Percentiles rank a stretch among this genome's conserved stretches.
Evolutionary conservation across 2,888 invertebrate genomes (phyloP).

Genomic region (Sesia apiformis): DNA sequence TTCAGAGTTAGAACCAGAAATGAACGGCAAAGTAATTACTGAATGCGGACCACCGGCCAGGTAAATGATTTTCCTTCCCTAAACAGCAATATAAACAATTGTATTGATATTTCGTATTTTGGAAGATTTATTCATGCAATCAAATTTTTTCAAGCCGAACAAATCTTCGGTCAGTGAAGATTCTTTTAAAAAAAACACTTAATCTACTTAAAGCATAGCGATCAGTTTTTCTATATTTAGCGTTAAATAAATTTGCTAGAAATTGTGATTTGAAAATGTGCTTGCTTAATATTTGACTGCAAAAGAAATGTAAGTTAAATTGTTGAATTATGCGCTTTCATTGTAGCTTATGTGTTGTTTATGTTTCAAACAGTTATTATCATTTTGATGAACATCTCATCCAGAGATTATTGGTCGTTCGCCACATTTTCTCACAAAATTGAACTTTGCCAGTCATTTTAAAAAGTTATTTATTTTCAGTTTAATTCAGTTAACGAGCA

Average conservation of each 20-base stretch:
- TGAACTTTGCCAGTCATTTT: conserved; percentile 16
- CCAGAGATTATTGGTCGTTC: conserved; percentile 4
- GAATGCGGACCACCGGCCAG: conserved; percentile 81
- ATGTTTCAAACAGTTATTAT: conserved; percentile 13
- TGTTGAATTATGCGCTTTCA: conserved; percentile 46
- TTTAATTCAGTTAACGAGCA: conserved; percentile 7
- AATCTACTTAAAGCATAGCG: too few species aligned
- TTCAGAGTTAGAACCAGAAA: conserved; percentile 71
- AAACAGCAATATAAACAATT: background rate
- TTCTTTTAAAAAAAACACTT: too few species aligned
- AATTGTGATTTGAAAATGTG: background rate
- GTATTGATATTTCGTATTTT: background rate
- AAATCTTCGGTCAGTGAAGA: too few species aligned
- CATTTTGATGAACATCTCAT: conserved; percentile 14
- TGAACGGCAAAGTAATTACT: conserved; percentile 47
- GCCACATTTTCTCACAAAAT: conserved; percentile 8
- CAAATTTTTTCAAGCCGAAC: too few species aligned
- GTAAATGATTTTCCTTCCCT: conserved; percentile 39
- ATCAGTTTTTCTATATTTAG: background rate
- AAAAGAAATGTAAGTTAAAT: background rate
- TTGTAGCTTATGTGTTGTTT: conserved; percentile 59
- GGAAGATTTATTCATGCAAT: too few species aligned
- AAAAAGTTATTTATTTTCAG: conserved; percentile 2
- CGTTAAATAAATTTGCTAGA: background rate
- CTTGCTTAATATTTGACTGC: background rate